phyloP scores from a whole-genome alignment of 2,113 vertebrate genomes.

The Rallus limicola region DNA sequence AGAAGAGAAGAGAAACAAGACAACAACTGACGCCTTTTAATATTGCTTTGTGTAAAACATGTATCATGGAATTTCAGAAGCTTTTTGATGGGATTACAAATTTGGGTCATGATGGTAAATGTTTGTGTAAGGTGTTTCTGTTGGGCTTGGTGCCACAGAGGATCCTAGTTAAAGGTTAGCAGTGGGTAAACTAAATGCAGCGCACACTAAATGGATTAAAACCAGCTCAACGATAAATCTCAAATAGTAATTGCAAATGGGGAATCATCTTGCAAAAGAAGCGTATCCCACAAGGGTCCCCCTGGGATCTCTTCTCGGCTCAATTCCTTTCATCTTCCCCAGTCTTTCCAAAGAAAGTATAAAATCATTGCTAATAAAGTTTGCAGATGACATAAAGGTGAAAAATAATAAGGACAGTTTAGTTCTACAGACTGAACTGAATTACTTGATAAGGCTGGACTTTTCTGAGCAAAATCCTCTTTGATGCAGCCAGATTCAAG shows the following conservation, averaged over 20 bases:
- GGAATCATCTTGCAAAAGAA: background rate
- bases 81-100: background rate
- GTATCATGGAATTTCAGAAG: background rate
- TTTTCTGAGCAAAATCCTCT: background rate
- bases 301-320: background rate
- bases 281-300: background rate
- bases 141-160: background rate
- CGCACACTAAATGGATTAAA: background rate
- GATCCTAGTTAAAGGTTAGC: background rate
- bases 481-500: background rate
- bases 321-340: background rate
- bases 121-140: background rate
- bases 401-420: background rate
- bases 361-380: constrained; percentile 1
- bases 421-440: background rate
- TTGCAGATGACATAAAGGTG: background rate
- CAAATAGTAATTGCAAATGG: background rate
- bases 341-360: background rate
- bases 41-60: background rate
- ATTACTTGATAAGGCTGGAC: background rate
- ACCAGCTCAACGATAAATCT: background rate
- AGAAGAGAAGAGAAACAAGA: background rate
- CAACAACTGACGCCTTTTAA: background rate
- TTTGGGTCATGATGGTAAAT: background rate
- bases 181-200: background rate